Conservation (phyloP, 92 coral and sea anemone genomes). For the Paragorgia papillata region DNA sequence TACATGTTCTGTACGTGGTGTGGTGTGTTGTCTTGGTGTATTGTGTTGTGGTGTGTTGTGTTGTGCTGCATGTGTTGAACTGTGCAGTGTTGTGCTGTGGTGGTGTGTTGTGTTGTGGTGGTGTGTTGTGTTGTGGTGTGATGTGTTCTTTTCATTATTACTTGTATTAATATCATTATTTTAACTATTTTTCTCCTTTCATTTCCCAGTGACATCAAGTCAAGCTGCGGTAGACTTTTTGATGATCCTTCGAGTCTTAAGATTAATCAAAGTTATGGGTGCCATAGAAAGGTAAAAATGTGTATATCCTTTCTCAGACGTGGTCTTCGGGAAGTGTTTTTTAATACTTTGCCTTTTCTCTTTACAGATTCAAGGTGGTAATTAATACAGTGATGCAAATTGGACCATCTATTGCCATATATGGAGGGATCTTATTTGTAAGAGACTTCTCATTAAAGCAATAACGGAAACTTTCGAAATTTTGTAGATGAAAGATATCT, state of each 20-base stretch:
- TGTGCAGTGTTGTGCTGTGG: no score
- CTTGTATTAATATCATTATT: background rate
- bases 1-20: no score
- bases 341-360: background rate
- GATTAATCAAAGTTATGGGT: conserved; percentile 90
- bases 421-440: conserved; percentile 91
- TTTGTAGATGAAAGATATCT: no score
- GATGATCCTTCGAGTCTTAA: conserved; percentile 91
- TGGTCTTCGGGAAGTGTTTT: background rate
- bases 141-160: background rate
- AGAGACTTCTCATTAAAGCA: conserved; percentile 27
- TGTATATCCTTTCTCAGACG: background rate
- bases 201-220: conserved; percentile 77
- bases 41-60: background rate
- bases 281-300: conserved; percentile 66
- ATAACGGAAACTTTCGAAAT: background rate
- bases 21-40: background rate
- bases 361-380: conserved; percentile 81
- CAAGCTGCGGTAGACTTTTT: conserved; percentile 87
- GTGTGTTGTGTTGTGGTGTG: no score
- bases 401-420: conserved; percentile 88
- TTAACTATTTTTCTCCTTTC: background rate
- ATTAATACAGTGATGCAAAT: conserved; percentile 94
- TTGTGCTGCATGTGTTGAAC: background rate
- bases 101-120: no score